A percentile compares a stretch with the other conserved stretches of the same genome.
These are phyloP conservation scores for Calonectris borealis DNA, from an alignment of 2,113 vertebrate species.

Conservation along the genomic window DNA sequence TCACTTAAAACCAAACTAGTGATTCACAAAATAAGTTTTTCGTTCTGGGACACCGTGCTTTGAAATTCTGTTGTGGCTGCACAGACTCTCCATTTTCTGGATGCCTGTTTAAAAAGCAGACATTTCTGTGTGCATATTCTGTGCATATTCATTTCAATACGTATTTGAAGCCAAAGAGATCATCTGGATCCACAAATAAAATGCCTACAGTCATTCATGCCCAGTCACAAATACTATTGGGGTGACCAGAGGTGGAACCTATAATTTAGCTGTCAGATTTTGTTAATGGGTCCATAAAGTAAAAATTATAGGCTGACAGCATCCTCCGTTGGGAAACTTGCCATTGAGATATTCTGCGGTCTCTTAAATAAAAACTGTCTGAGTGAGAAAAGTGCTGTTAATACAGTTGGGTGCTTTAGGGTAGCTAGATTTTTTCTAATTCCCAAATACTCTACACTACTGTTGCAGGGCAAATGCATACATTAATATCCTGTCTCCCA, in stretches of 20 bases:
- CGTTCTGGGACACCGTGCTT: not conserved
- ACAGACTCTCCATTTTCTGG: not conserved
- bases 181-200: conserved; percentile 6
- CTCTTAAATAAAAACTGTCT: not conserved
- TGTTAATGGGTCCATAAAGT: conserved; percentile 34
- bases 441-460: not conserved
- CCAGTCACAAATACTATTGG: conserved; percentile 2
- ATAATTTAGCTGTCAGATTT: conserved; percentile 55
- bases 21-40: conserved; percentile 29
- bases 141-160: not conserved
- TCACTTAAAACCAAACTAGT: conserved; percentile 10
- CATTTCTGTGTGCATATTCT: not conserved
- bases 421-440: not conserved
- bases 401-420: not conserved
- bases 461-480: not conserved
- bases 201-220: not conserved
- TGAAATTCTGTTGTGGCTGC: not conserved
- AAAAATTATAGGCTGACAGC: conserved; percentile 50
- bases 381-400: not conserved
- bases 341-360: not conserved
- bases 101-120: not conserved
- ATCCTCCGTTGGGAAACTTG: not conserved
- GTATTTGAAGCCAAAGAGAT: conserved; percentile 4
- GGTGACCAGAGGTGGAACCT: conserved; percentile 5
- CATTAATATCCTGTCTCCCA: not conserved